Evolutionary conservation across 2,888 invertebrate genomes (phyloP), one percentile per base, ranked within the genome.

Genomic region (Odiellus spinosus): DNA sequence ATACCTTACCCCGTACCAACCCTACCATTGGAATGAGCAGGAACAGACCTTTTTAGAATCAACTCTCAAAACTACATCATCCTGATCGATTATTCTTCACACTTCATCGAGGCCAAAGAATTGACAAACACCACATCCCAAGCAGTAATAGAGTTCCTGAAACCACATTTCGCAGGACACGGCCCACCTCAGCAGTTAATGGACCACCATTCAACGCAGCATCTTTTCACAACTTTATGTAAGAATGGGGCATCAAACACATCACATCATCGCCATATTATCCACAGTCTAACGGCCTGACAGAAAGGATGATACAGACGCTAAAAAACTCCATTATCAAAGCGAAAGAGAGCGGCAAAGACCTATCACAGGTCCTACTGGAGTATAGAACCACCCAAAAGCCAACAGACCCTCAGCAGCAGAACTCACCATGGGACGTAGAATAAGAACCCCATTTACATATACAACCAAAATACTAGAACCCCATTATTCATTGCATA

Each of bases 31-130:
- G 34, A 40, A 18, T 34, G 19, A 14, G 40, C 35, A 40, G 34
- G 40, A 6, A 34, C 41, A 17, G 34, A 40, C 8, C 34, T 45
- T 20, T 45, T 45, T 40, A 32, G 18, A 34, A n/a, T 45, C n/a
- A 1, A 40, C 3, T 33, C 34, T 33, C 12, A 19, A 6, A 45
- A 33, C 3, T 45, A 45, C 19, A 26, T 45, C 8, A 19, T 46
- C 20, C n/a, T 46, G 4, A 21, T 42, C n/a, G 46, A 46, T 18
- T 46, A 46, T 15, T 46, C 41, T 12, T 36, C 42, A 17, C 43
- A 47, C 12, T 47, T 33, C 34, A 40, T 44, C 20, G 44, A 43
- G 19, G 15, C 40, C 6, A 33, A 44, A 34, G 17, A 33, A 21
- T 33, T 43, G 8, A 32, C 43, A 20, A 10, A 40, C 12, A 43